Percentiles rank a stretch among this genome's conserved stretches.
Conservation (phyloP, 1,140 invertebrate genomes). For the Orius laevigatus region DNA sequence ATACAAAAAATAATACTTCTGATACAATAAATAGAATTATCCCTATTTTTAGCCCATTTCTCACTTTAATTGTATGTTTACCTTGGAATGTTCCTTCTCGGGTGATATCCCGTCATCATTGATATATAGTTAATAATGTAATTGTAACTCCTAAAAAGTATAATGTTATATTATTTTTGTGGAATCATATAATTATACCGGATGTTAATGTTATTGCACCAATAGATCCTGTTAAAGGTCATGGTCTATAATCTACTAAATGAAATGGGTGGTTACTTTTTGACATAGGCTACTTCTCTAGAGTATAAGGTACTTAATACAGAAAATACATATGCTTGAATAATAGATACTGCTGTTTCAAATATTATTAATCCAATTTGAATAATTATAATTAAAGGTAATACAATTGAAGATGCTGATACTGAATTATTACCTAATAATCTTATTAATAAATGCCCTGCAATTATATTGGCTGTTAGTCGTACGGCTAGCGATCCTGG, state of each 20-base stretch:
- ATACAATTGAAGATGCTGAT: constrained; percentile 28
- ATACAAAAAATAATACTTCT: too few relatives aligned
- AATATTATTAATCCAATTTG: constrained; percentile 34
- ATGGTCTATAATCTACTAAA: constrained; percentile 37
- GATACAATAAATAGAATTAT: constrained; percentile 50
- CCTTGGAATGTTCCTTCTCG: constrained; percentile 40
- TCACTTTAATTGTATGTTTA: constrained; percentile 29
- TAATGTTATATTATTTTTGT: constrained; percentile 29
- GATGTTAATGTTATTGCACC: too few relatives aligned
- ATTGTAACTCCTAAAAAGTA: constrained; percentile 30
- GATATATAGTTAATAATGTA: constrained; percentile 34
- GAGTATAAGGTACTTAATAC: constrained; percentile 33
- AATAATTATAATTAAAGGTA: too few relatives aligned
- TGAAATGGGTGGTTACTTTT: constrained; percentile 34
- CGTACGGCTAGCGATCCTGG: constrained; percentile 43
- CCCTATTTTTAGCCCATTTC: constrained; percentile 33
- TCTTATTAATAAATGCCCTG: constrained; percentile 40
- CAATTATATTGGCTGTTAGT: constrained; percentile 50
- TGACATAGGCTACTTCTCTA: too few relatives aligned
- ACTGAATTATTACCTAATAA: constrained; percentile 32
- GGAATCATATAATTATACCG: constrained; percentile 33
- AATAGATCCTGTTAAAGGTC: constrained; percentile 32
- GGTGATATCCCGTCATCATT: constrained; percentile 47
- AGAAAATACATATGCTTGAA: constrained; percentile 38
- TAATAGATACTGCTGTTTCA: constrained; percentile 33